Evolutionary conservation across 2,888 invertebrate genomes (phyloP).

Genomic region (Tenthredo distinguenda): DNA sequence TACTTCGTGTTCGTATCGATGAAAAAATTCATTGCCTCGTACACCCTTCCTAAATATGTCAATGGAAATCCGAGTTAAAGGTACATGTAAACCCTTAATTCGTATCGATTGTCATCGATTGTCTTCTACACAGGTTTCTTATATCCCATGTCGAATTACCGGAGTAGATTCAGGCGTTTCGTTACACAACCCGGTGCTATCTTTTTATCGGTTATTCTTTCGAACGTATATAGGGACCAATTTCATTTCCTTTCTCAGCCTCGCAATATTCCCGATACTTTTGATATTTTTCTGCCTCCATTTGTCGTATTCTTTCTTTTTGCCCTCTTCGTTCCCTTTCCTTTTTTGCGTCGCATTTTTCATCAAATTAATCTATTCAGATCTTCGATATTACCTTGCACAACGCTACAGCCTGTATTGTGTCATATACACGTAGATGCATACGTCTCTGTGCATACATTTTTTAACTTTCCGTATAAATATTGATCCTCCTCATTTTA

Average conservation of each 20-base stretch:
- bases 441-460: neutral
- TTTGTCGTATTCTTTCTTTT: neutral
- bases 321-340: neutral
- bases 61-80: neutral
- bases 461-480: neutral
- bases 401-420: neutral
- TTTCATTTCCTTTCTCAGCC: slow-evolving; percentile 9
- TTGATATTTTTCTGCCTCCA: neutral
- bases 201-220: slow-evolving; percentile 9
- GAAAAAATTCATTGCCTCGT: neutral
- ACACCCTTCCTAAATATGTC: neutral
- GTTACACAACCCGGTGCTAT: neutral
- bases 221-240: neutral
- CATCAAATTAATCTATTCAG: neutral
- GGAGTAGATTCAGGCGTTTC: neutral
- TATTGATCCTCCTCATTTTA: neutral
- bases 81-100: neutral
- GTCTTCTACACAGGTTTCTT: neutral
- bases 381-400: neutral
- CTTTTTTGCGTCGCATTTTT: neutral
- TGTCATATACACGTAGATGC: neutral
- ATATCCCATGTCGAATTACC: neutral
- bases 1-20: neutral
- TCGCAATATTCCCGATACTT: neutral
- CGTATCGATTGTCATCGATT: neutral